A percentile compares a stretch with the other conserved stretches of the same genome.
phyloP scores from a whole-genome alignment of 2,797 vertebrate genomes.

The Periophthalmus magnuspinnatus region DNA sequence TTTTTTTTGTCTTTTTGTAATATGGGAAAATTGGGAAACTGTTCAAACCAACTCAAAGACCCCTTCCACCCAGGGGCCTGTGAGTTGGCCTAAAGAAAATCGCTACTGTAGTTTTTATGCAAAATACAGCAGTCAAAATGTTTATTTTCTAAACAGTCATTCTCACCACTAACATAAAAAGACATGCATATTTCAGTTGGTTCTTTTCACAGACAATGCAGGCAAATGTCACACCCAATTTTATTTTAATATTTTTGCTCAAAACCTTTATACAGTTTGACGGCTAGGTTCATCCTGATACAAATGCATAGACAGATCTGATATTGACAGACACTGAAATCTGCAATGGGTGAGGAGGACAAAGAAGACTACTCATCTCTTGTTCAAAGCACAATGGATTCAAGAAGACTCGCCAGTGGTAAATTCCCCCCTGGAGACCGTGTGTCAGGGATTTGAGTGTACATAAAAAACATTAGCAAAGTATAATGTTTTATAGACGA shows the following conservation, averaged over 20 bases:
- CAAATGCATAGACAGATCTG: not conserved
- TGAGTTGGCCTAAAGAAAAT: not conserved
- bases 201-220: too few relatives aligned
- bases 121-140: not conserved
- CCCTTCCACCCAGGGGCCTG: not conserved
- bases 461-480: not conserved
- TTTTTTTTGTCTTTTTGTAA: not conserved
- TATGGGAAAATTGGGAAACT: not conserved
- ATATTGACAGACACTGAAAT: slow-evolving; percentile 14
- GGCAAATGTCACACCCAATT: too few relatives aligned
- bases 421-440: slow-evolving; percentile 30
- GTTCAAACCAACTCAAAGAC: not conserved
- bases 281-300: not conserved
- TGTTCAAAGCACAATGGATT: slow-evolving; percentile 14
- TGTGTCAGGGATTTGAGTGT: not conserved
- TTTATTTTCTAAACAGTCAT: not conserved
- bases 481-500: not conserved
- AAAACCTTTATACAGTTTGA: too few relatives aligned
- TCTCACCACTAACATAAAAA: not conserved
- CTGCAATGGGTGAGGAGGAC: slow-evolving; percentile 19
- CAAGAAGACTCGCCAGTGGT: slow-evolving; percentile 41
- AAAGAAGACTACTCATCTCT: slow-evolving; percentile 15
- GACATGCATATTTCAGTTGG: too few relatives aligned
- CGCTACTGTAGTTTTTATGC: not conserved
- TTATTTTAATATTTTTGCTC: not conserved